phyloP scores from a whole-genome alignment of 1,140 invertebrate species.

The Diabrotica undecimpunctata region DNA sequence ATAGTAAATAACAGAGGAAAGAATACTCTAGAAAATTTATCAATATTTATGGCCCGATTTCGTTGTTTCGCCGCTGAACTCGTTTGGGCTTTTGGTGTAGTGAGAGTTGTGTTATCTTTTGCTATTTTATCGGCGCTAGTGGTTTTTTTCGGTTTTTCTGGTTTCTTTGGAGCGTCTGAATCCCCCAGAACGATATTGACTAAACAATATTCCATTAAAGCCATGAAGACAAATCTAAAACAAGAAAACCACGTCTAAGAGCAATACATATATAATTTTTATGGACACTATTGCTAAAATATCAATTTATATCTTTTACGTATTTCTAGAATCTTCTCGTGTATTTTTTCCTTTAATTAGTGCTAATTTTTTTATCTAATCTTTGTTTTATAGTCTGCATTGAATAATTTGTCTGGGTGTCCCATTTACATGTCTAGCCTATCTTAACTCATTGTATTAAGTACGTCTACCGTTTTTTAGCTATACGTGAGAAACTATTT shows the following conservation, averaged over 20 bases:
- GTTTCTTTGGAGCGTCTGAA: conserved; percentile 57
- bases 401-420: no score
- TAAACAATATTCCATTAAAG: conserved; percentile 89
- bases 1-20: conserved; percentile 83
- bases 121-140: conserved; percentile 48
- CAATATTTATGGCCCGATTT: conserved; percentile 79
- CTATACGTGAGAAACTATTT: not conserved
- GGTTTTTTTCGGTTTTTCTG: conserved; percentile 46
- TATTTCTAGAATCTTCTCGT: no score
- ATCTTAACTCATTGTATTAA: no score
- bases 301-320: no score
- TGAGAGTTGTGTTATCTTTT: conserved; percentile 35
- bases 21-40: conserved; percentile 79
- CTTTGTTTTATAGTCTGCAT: no score
- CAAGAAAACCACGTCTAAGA: not conserved
- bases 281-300: no score
- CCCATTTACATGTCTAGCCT: no score
- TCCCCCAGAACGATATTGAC: conserved; percentile 86
- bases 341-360: no score
- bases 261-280: no score
- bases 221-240: conserved; percentile 83
- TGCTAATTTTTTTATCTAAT: no score
- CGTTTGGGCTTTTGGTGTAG: conserved; percentile 21
- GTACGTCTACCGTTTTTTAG: no score
- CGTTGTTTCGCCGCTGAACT: conserved; percentile 62